These are phyloP conservation scores for Cyprinodon brontotheroides DNA, from an alignment of 2,113 vertebrate genomes.

Conservation along the genomic window DNA sequence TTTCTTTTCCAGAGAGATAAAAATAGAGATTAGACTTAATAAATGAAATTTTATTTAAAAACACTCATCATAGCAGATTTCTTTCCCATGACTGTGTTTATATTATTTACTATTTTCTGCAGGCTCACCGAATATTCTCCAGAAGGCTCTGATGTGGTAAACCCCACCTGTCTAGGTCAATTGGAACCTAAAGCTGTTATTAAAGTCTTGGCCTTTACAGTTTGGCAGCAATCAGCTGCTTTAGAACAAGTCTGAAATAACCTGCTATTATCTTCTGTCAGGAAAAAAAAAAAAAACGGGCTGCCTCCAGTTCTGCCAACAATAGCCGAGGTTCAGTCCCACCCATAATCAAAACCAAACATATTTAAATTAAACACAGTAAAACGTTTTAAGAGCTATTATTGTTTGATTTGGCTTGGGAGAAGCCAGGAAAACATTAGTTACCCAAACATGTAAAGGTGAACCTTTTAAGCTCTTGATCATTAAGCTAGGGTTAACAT, in stretches of 20 bases:
- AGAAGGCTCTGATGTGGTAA: constrained; percentile 29
- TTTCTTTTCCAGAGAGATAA: neutral
- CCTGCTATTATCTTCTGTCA: constrained; percentile 50
- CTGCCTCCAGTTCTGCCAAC: constrained; percentile 11
- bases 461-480: neutral
- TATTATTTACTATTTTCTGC: neutral
- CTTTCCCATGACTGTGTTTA: neutral
- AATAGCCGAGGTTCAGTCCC: constrained; percentile 9
- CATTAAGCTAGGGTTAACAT: constrained; percentile 18
- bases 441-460: constrained; percentile 19
- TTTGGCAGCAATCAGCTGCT: constrained; percentile 47
- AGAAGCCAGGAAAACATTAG: constrained; percentile 22
- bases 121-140: neutral
- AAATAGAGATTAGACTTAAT: neutral
- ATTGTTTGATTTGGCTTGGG: neutral
- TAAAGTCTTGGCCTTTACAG: constrained; percentile 17
- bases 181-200: constrained; percentile 24
- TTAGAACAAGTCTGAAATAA: constrained; percentile 12
- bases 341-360: constrained; percentile 50
- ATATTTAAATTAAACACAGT: constrained; percentile 27
- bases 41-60: too few species aligned
- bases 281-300: constrained; percentile 34
- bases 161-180: constrained; percentile 23
- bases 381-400: constrained; percentile 30
- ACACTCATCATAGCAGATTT: too few species aligned